Evolutionary conservation across 1,140 invertebrate genomes (phyloP).

Genomic region (Fopius arisanus): DNA sequence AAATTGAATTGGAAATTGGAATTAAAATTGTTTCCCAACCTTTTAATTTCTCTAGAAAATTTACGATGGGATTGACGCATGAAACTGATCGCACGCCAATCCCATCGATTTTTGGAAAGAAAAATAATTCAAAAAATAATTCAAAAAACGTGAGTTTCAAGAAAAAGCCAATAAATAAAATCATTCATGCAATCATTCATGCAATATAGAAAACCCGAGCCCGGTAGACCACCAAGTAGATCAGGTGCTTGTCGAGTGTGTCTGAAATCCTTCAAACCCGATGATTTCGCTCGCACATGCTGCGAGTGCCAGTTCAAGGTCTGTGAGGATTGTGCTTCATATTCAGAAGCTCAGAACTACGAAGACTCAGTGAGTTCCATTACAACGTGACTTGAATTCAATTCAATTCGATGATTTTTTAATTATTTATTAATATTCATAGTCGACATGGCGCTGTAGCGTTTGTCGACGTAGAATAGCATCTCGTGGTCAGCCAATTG

Average conservation of each 20-base stretch:
- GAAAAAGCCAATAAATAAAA: too few species aligned
- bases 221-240: slow-evolving; percentile 74
- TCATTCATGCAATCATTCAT: too few species aligned
- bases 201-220: slow-evolving; percentile 70
- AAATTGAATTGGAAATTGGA: too few species aligned
- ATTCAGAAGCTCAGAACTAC: slow-evolving; percentile 82
- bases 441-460: slow-evolving; percentile 81
- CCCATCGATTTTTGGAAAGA: not conserved
- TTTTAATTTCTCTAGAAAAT: too few species aligned
- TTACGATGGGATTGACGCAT: too few species aligned
- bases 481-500: slow-evolving; percentile 72
- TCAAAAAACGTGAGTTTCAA: too few species aligned
- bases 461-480: slow-evolving; percentile 82
- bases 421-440: too few species aligned
- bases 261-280: slow-evolving; percentile 84
- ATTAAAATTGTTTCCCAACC: too few species aligned
- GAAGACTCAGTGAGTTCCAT: slow-evolving; percentile 75
- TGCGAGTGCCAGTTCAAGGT: slow-evolving; percentile 87
- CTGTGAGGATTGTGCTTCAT: slow-evolving; percentile 91
- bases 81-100: too few species aligned
- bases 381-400: not conserved
- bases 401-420: not conserved
- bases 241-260: slow-evolving; percentile 85
- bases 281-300: slow-evolving; percentile 84
- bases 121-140: too few species aligned